Evolutionary conservation across 2,888 invertebrate genomes (phyloP), one percentile per base, ranked within the genome.

Genomic region (Heteromurus nitidus): DNA sequence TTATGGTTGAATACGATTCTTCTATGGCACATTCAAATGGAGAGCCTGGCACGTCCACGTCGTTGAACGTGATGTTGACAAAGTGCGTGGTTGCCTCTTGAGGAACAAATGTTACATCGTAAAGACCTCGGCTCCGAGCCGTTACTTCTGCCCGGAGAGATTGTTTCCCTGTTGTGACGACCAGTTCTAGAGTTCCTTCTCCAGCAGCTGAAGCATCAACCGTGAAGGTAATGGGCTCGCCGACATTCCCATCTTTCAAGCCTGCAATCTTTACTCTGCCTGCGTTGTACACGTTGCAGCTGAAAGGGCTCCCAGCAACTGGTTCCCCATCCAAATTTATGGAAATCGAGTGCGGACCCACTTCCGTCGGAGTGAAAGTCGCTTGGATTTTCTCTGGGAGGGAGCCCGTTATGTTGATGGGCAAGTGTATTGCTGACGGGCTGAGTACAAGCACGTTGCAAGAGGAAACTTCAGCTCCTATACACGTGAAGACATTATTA

Each of bases 201-300:
- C 98, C 98, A 1, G 98, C 97, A 88, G 96, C 95, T 0, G 96
- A 96, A 0, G 97, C 97, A 90, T 98, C 97, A 42, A 98, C 97
- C 86, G 95, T 95, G 89, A 96, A 96, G 0, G 96, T 96, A 0
- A 96, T 94, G 0, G 96, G 95, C 88, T 95, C 94, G 3, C 95
- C 95, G 11, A 96, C 92, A 89, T 94, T 93, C 88, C 87, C 85
- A 72, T 84, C 89, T 36, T 89, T 89, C 69, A 91, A 88, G 42
- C 90, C 90, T 18, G 90, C 89, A 47, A 92, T 90, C 86, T 89
- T 89, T 26, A 92, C 91, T 87, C 90, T 90, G 22, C 89, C 93
- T 0, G 97, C 96, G 89, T 98, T 97, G 87, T 97, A 98, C 44
- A 97, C 96, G 89, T 97, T 96, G 89, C 97, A 97, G 22, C 94